A percentile compares a stretch with the other conserved stretches of the same genome.
These are phyloP conservation scores for Pinna nobilis DNA, from an alignment of 1,140 invertebrate species.

Conservation along the genomic window DNA sequence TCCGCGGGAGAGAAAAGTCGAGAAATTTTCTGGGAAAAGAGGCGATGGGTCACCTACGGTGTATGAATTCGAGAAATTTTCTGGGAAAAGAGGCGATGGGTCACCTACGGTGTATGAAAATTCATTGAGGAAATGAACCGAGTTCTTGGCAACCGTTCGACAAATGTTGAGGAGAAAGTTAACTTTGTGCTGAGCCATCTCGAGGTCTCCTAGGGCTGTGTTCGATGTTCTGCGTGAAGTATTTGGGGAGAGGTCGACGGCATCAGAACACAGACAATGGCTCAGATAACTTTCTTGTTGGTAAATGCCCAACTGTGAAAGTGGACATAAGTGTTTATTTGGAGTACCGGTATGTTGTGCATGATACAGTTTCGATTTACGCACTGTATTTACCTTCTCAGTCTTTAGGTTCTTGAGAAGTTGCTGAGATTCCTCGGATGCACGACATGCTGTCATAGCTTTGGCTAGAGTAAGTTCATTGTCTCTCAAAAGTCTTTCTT, in stretches of 20 bases:
- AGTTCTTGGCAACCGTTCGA: neutral
- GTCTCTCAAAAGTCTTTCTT: slow-evolving; percentile 22
- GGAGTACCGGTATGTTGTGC: too few species aligned
- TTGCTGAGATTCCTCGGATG: slow-evolving; percentile 10
- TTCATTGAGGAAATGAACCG: slow-evolving; percentile 16
- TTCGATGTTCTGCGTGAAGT: neutral
- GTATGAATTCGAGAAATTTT: slow-evolving; percentile 23
- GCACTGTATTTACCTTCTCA: too few species aligned
- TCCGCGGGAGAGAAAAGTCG: neutral
- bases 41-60: neutral
- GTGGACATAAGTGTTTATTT: neutral
- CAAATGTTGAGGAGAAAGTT: slow-evolving; percentile 17
- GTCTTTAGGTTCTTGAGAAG: slow-evolving; percentile 12
- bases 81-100: neutral
- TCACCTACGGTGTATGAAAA: slow-evolving; percentile 8
- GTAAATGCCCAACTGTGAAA: neutral
- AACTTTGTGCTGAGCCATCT: slow-evolving; percentile 31
- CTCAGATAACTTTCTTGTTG: slow-evolving; percentile 26
- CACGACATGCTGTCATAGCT: slow-evolving; percentile 14
- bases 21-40: slow-evolving; percentile 7
- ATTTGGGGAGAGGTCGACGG: neutral
- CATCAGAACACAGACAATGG: neutral
- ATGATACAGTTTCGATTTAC: too few species aligned
- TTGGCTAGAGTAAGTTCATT: slow-evolving; percentile 27
- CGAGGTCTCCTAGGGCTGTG: neutral